Conservation (phyloP, 2,113 vertebrate species). For the Ibidorhyncha struthersii region DNA sequence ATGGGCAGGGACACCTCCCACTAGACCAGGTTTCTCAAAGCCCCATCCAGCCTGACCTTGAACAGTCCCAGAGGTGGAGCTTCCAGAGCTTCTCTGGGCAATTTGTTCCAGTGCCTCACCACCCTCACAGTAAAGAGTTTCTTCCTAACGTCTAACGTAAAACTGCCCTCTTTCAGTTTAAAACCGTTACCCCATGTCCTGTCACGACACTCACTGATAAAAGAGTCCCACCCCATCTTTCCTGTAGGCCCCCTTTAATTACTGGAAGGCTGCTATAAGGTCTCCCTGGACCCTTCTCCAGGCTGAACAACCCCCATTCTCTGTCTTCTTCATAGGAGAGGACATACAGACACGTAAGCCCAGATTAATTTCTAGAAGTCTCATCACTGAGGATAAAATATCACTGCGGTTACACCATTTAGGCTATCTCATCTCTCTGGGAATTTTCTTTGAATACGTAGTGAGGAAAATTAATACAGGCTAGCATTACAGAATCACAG, state of each 20-base stretch:
- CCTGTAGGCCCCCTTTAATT: neutral
- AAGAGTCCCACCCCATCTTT: neutral
- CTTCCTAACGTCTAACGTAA: neutral
- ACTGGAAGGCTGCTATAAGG: no score
- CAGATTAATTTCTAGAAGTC: neutral
- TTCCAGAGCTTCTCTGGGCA: neutral
- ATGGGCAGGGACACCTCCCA: neutral
- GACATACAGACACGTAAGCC: neutral
- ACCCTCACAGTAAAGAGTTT: neutral
- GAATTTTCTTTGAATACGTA: neutral
- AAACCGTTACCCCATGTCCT: neutral
- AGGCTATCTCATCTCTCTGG: neutral
- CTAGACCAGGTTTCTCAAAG: neutral
- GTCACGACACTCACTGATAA: neutral
- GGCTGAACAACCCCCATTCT: neutral
- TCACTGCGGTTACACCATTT: accelerated
- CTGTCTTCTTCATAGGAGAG: neutral
- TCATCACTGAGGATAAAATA: neutral
- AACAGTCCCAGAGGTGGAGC: neutral
- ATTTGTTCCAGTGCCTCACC: neutral
- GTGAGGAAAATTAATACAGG: neutral
- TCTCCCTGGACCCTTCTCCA: neutral
- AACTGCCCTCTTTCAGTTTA: neutral
- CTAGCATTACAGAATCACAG: no score
- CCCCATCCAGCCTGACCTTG: neutral